phyloP scores from a whole-genome alignment of 2,888 invertebrate genomes.

The Drosophila borealis region DNA sequence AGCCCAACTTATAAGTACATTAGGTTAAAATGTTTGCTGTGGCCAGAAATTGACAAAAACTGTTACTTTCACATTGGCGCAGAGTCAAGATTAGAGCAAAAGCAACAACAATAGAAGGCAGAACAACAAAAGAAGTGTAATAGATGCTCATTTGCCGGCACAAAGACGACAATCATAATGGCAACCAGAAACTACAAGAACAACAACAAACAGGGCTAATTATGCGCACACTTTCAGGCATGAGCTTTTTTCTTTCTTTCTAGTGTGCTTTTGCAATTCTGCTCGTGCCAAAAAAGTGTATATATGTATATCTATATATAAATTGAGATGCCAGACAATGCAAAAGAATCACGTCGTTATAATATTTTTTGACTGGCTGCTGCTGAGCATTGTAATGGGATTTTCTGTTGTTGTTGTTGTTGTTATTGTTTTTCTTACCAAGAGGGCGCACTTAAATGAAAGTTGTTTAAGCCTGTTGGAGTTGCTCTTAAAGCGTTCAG shows the following conservation, averaged over 20 bases:
- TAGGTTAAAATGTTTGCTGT: slow-evolving; percentile 25
- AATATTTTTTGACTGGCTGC: slow-evolving; percentile 43
- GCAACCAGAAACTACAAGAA: slow-evolving; percentile 28
- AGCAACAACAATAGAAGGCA: slow-evolving; percentile 38
- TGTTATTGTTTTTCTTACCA: slow-evolving; percentile 31
- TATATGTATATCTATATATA: slow-evolving; percentile 19
- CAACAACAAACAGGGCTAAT: slow-evolving; percentile 73
- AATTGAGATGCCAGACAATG: slow-evolving; percentile 55
- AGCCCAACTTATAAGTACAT: slow-evolving; percentile 4
- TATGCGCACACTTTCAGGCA: slow-evolving; percentile 73
- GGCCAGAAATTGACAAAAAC: slow-evolving; percentile 50
- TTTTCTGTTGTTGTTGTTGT: slow-evolving; percentile 35
- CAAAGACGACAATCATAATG: slow-evolving; percentile 44
- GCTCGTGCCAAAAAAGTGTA: slow-evolving; percentile 16
- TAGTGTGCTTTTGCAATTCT: slow-evolving; percentile 41
- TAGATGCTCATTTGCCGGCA: slow-evolving; percentile 74
- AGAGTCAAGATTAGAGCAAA: slow-evolving; percentile 61
- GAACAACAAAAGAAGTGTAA: slow-evolving; percentile 71
- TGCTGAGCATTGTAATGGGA: slow-evolving; percentile 41
- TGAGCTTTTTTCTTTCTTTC: slow-evolving; percentile 23
- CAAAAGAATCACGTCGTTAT: slow-evolving; percentile 72
- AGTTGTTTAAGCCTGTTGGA: slow-evolving; percentile 54
- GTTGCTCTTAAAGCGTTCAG: slow-evolving; percentile 18
- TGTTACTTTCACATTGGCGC: slow-evolving; percentile 72
- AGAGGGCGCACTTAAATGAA: slow-evolving; percentile 71